Evolutionary conservation across 2,113 vertebrate species (phyloP).

Genomic region (Psittacara wagleri): DNA sequence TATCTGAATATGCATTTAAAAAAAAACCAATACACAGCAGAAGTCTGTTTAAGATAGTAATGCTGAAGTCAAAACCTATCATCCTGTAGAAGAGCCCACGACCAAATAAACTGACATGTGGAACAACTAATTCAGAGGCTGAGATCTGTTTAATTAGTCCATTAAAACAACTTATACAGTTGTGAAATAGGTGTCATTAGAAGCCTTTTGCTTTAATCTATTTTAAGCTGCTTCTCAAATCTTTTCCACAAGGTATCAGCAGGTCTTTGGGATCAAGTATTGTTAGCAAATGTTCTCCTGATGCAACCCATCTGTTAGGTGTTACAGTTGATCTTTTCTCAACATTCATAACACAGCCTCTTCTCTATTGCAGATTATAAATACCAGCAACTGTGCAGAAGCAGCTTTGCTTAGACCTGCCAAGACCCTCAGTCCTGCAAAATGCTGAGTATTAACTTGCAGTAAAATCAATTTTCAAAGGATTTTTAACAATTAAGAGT

Average conservation of each 20-base stretch:
- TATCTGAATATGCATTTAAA: background rate
- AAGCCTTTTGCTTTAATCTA: background rate
- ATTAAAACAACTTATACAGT: background rate
- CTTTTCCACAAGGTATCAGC: constrained; percentile 16
- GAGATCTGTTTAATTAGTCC: background rate
- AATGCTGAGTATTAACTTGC: background rate
- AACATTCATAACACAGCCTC: constrained; percentile 44
- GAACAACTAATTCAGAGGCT: background rate
- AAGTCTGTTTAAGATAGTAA: background rate
- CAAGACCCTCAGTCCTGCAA: constrained; percentile 2
- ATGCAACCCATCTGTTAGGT: constrained; percentile 51
- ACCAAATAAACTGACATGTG: background rate
- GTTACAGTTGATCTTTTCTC: constrained; percentile 60
- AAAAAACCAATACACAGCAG: background rate
- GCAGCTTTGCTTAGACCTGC: constrained; percentile 33
- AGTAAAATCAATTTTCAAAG: background rate
- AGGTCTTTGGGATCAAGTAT: constrained; percentile 27
- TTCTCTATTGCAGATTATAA: constrained; percentile 10
- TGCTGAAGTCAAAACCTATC: background rate
- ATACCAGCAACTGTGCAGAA: background rate
- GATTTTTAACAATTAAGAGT: background rate
- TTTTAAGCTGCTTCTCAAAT: background rate
- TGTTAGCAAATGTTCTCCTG: constrained; percentile 52
- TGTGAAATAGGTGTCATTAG: background rate
- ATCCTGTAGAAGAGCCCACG: background rate